phyloP scores from a whole-genome alignment of 2,888 invertebrate species.

The Hyppa rectilinea region DNA sequence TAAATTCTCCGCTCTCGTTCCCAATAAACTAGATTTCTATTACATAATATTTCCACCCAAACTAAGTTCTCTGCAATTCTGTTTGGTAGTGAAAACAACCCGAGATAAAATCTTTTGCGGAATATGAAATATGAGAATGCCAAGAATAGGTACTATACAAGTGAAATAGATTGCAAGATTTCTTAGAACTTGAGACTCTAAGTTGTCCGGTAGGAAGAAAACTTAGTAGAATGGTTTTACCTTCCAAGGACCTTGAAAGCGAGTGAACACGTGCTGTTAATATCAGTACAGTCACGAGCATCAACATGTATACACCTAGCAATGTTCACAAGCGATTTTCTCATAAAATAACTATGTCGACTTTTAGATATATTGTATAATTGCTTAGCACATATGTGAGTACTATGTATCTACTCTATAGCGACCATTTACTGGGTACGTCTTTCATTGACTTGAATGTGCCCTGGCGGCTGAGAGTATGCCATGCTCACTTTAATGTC shows the following conservation, averaged over 20 bases:
- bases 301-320: no score
- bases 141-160: background rate
- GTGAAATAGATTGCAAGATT: background rate
- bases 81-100: background rate
- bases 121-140: background rate
- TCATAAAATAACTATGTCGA: no score
- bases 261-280: no score
- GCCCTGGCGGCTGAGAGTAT: no score
- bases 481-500: no score
- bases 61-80: background rate
- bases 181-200: background rate
- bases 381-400: no score
- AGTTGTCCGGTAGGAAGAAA: background rate
- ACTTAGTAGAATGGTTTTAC: background rate
- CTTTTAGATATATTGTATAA: no score
- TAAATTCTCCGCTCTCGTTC: background rate
- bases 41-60: background rate
- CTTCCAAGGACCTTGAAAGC: background rate
- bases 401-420: no score
- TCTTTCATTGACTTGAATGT: no score
- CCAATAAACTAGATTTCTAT: background rate
- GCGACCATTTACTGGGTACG: no score
- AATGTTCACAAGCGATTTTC: no score
- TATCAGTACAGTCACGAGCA: no score
- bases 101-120: background rate